Evolutionary conservation across 2,888 invertebrate species (phyloP).

Genomic region (Therioaphis trifolii): DNA sequence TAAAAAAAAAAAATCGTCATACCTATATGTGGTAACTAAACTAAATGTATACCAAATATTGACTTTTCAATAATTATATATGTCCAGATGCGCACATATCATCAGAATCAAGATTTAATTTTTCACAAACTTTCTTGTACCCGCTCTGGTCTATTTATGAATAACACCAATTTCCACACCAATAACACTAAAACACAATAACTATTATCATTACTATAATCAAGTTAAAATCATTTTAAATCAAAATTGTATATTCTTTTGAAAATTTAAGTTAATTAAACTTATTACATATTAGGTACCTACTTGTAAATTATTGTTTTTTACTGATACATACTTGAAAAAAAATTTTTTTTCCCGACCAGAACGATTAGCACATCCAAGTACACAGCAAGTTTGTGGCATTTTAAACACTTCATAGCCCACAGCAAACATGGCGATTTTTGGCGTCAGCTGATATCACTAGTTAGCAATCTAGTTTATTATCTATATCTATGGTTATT

Average conservation of each 20-base stretch:
- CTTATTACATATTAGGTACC: slow-evolving; percentile 23
- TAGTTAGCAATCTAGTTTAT: slow-evolving; percentile 87
- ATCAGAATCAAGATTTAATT: slow-evolving; percentile 48
- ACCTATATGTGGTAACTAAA: no score
- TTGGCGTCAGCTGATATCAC: no score
- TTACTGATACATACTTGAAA: slow-evolving; percentile 79
- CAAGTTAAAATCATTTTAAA: no score
- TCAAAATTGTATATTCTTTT: background rate
- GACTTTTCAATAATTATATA: no score
- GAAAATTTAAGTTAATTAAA: slow-evolving; percentile 4
- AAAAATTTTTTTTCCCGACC: slow-evolving; percentile 79
- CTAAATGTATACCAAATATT: no score
- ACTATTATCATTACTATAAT: slow-evolving; percentile 10
- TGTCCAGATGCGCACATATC: slow-evolving; percentile 42
- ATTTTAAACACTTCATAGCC: no score
- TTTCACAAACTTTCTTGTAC: slow-evolving; percentile 75
- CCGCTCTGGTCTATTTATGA: slow-evolving; percentile 93
- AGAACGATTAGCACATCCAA: no score
- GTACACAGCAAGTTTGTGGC: no score
- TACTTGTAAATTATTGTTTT: slow-evolving; percentile 66
- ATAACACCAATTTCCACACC: slow-evolving; percentile 91
- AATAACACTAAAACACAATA: slow-evolving; percentile 77
- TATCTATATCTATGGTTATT: slow-evolving; percentile 85
- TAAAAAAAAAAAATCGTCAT: no score
- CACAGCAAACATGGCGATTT: no score